These are phyloP conservation scores for Stichodactyla helianthus DNA, from an alignment of 64 coral and sea anemone genomes.

Conservation along the genomic window DNA sequence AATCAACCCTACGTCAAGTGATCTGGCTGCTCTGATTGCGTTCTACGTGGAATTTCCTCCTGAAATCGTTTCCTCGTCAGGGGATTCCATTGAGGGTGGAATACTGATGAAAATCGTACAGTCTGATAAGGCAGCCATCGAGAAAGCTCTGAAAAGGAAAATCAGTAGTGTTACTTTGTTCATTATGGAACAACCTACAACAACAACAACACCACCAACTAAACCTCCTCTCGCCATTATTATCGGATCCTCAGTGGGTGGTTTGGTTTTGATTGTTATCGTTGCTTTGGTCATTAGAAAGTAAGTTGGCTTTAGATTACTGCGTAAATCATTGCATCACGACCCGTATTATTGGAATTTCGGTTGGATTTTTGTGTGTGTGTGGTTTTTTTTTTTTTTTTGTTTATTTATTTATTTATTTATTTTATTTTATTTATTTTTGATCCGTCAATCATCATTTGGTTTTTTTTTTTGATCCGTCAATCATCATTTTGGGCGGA, in stretches of 20 bases:
- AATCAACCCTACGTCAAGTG: not conserved
- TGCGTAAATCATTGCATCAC: too few relatives aligned
- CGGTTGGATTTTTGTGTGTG: too few relatives aligned
- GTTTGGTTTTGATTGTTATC: not conserved
- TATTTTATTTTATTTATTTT: too few relatives aligned
- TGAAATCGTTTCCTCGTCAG: not conserved
- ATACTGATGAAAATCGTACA: not conserved
- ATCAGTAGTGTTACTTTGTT: not conserved
- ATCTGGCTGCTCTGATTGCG: not conserved
- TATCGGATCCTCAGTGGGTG: not conserved
- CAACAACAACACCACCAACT: too few relatives aligned
- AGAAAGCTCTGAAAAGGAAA: not conserved
- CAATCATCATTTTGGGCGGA: too few relatives aligned
- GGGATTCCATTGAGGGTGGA: not conserved
- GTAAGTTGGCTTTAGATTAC: not conserved
- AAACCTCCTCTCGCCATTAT: not conserved
- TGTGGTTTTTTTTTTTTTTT: too few relatives aligned
- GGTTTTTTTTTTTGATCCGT: too few relatives aligned
- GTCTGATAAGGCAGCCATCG: not conserved
- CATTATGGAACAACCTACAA: not conserved
- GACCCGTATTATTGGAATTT: too few relatives aligned
- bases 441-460: too few relatives aligned
- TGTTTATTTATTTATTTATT: too few relatives aligned
- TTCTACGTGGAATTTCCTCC: slow-evolving; percentile 36
- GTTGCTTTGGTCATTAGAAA: not conserved